Percentiles rank a stretch among this genome's conserved stretches.
phyloP scores from a whole-genome alignment of 2,888 invertebrate genomes.

The Lydus trimaculatus region DNA sequence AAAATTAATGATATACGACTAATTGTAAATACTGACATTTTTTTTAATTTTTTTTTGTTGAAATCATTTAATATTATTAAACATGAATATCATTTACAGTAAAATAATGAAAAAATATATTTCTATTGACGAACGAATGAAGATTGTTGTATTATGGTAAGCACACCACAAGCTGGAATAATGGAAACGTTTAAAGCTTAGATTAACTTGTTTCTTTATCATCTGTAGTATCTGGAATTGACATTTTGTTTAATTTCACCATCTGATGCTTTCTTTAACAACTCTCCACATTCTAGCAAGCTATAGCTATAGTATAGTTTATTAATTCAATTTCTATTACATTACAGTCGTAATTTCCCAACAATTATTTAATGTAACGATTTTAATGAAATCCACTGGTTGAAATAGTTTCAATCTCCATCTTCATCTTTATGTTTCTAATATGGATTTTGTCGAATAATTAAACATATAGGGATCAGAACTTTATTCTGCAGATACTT shows the following conservation, averaged over 20 bases:
- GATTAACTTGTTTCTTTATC: background rate
- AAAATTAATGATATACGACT: slow-evolving; percentile 10
- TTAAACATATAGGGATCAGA: too few species aligned
- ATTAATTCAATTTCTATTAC: too few species aligned
- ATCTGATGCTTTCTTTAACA: background rate
- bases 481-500: too few species aligned
- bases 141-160: background rate
- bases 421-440: too few species aligned
- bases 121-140: background rate
- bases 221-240: background rate
- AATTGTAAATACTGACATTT: background rate
- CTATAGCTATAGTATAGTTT: too few species aligned
- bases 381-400: too few species aligned
- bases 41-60: background rate
- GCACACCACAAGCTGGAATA: background rate
- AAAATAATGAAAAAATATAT: background rate
- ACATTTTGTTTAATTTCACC: background rate
- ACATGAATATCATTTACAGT: background rate
- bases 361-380: too few species aligned
- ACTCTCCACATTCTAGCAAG: background rate
- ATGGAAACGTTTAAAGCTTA: background rate
- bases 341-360: too few species aligned
- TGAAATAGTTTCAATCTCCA: too few species aligned
- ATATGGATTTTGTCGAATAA: too few species aligned
- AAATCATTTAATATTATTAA: too few species aligned